Base-by-base conservation (phyloP, 2,113 vertebrate genomes). In the Tichodroma muraria region DNA sequence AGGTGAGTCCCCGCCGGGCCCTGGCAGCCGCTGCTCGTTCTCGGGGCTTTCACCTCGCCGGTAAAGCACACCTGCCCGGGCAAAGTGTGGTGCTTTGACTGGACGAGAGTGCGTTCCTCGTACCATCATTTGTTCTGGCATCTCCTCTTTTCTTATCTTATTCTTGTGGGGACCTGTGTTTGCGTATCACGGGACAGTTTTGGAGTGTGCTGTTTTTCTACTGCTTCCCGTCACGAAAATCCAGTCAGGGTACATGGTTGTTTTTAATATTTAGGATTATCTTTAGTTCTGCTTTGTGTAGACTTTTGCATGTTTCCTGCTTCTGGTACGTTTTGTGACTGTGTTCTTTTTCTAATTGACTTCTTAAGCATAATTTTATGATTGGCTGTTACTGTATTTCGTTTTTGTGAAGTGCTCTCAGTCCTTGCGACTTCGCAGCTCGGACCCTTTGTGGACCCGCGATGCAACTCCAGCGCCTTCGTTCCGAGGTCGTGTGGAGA, bases 1-100 rank as follows among this genome's bases (percentile, higher is more conserved):
- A 98, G 99, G 99, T 99, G 98, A 97, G 97, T 91, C 13, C 15
- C 68, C 17, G 37, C 57, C 4, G 59, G 14, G 35, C 15, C 13
- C 18, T 2, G 5, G 30, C 68, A 11, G 47, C 23, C 10, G 5
- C 21, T 33, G 44, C 63, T 31, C 11, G 1, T 14, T 9, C 5
- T 10, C 23, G 27, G 54, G 5, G 25, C 21, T 57, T 15, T 50
- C 31, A 9, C 25, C 40, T 35, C 25, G 20, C 30, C 30, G 35
- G 7, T 21, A 15, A 15, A 64, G 33, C 76, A 19, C 50, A 31
- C 5, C 31, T 15, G 42, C 15, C 4, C 15, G 10, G 38, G 25
- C 21, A 12, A 0, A 24, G 24, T 2, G 33, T 6, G 12, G 24
- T 4, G 69, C 33, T 54, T 10, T 9, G 24, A 15, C 30, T 1